Conservation (phyloP, 2,113 vertebrate genomes). For the Acanthisitta chloris region DNA sequence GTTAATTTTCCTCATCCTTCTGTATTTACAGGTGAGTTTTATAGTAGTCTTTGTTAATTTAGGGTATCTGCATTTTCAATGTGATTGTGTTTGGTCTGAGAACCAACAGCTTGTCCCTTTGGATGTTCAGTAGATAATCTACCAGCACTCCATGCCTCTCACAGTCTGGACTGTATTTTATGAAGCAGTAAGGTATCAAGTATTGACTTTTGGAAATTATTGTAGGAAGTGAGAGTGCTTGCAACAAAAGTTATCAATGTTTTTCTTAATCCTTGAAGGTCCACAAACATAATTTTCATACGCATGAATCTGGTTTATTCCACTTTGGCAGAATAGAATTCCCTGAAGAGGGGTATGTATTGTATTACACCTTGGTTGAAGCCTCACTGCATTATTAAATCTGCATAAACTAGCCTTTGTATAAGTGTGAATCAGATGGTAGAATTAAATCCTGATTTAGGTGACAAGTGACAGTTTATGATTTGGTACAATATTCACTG, state of each 20-base stretch:
- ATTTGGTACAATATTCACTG: neutral
- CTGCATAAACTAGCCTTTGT: neutral
- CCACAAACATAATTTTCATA: neutral
- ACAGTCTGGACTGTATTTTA: neutral
- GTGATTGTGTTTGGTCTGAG: neutral
- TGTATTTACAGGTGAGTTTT: conserved; percentile 85
- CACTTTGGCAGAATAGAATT: neutral
- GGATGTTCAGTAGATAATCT: neutral
- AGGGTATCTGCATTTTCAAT: neutral
- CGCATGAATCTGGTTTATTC: neutral
- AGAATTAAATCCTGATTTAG: neutral
- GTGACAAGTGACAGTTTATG: neutral
- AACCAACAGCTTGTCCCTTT: neutral
- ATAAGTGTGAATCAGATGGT: neutral
- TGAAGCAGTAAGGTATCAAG: neutral
- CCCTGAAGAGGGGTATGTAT: neutral
- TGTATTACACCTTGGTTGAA: neutral
- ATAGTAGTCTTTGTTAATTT: neutral
- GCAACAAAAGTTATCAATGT: neutral
- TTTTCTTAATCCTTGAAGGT: neutral
- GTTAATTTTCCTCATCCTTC: conserved; percentile 96
- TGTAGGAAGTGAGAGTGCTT: neutral
- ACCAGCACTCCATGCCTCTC: neutral
- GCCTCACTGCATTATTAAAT: neutral
- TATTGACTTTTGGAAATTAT: neutral